Evolutionary conservation across 2,797 vertebrate species (phyloP).

Genomic region (Melanogrammus aeglefinus): DNA sequence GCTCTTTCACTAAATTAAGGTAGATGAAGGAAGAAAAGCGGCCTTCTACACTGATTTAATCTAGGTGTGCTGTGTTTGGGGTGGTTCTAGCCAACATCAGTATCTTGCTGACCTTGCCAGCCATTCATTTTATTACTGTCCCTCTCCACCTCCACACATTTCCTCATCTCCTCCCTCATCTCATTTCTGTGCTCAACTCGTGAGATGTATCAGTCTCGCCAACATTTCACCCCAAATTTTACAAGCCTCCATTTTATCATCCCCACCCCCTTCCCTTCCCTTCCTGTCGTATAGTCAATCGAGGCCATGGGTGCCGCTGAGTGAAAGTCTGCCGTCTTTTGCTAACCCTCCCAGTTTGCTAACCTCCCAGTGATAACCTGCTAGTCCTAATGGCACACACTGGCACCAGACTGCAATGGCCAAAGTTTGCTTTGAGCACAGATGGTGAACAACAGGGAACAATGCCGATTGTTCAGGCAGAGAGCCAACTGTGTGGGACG

Average conservation of each 20-base stretch:
- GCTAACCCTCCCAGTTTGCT: constrained; percentile 9
- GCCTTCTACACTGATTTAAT: neutral
- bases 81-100: neutral
- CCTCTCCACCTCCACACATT: neutral
- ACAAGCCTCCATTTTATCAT: neutral
- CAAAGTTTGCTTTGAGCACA: constrained; percentile 59
- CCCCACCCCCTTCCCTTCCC: neutral
- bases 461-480: constrained; percentile 57
- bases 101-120: neutral
- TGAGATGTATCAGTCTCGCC: neutral
- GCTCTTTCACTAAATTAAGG: neutral
- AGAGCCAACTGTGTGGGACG: constrained; percentile 47
- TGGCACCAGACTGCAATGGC: constrained; percentile 44
- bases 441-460: constrained; percentile 65
- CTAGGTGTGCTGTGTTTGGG: neutral
- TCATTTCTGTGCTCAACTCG: neutral
- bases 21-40: neutral
- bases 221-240: neutral
- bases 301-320: neutral
- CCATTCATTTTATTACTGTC: neutral
- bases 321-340: too few species aligned
- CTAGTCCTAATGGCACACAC: constrained; percentile 48
- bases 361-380: constrained; percentile 37
- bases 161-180: neutral
- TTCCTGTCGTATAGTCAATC: too few species aligned